These are phyloP conservation scores for Melanotaenia pygmaea DNA, from an alignment of 2,797 vertebrate genomes.

Conservation along the genomic window DNA sequence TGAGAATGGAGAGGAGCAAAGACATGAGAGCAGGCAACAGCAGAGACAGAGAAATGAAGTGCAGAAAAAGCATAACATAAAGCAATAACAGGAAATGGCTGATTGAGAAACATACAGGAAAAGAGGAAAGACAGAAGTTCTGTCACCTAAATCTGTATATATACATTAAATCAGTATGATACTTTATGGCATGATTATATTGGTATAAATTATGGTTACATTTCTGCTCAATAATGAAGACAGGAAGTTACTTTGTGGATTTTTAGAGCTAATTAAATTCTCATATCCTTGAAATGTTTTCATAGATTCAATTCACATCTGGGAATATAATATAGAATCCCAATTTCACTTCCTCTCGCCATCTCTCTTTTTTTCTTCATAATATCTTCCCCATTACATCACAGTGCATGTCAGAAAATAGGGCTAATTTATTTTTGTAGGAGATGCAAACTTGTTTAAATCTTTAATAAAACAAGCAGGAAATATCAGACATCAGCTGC, in stretches of 20 bases:
- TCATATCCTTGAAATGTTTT: conserved; percentile 66
- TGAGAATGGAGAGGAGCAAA: conserved; percentile 54
- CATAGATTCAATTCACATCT: conserved; percentile 76
- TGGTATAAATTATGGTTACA: conserved; percentile 58
- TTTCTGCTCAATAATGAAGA: conserved; percentile 58
- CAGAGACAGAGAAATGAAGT: conserved; percentile 60
- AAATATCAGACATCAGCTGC: conserved; percentile 80
- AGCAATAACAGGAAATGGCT: conserved; percentile 41
- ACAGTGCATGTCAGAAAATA: conserved; percentile 69
- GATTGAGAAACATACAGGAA: conserved; percentile 44
- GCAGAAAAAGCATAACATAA: conserved; percentile 56
- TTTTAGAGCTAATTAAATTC: conserved; percentile 50
- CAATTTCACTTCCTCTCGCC: conserved; percentile 16
- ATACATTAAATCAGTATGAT: not conserved
- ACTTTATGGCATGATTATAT: conserved; percentile 27
- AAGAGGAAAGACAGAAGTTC: conserved; percentile 12
- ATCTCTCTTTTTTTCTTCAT: conserved; percentile 29
- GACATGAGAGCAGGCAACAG: conserved; percentile 46
- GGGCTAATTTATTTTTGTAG: conserved; percentile 77
- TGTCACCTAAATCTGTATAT: not conserved
- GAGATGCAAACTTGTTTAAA: conserved; percentile 81
- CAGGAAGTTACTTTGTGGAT: conserved; percentile 46
- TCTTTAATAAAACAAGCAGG: conserved; percentile 84
- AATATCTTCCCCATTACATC: conserved; percentile 62
- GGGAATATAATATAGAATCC: conserved; percentile 75